Conservation (phyloP, 2,888 invertebrate genomes). For the Scaptodrosophila latifasciaeformis region DNA sequence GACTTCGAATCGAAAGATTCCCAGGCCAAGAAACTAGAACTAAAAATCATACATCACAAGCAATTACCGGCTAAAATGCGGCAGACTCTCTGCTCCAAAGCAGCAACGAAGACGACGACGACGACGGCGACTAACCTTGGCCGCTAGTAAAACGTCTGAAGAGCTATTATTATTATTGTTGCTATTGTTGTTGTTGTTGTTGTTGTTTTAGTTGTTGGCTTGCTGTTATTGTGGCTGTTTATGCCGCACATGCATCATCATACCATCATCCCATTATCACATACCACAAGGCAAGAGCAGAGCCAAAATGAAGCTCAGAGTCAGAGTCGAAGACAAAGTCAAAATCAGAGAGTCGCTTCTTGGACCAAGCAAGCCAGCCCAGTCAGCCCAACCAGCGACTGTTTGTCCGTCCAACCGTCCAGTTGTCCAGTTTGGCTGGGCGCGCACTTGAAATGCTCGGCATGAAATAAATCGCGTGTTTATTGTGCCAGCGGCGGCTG, state of each 20-base stretch:
- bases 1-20: slow-evolving; percentile 54
- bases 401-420: not conserved
- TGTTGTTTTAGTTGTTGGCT: slow-evolving; percentile 36
- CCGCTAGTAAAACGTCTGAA: slow-evolving; percentile 40
- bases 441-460: slow-evolving; percentile 61
- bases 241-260: slow-evolving; percentile 70
- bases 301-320: slow-evolving; percentile 5
- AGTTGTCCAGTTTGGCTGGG: slow-evolving; percentile 52
- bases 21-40: slow-evolving; percentile 61
- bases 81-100: slow-evolving; percentile 32
- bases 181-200: slow-evolving; percentile 31
- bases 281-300: slow-evolving; percentile 52
- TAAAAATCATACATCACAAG: slow-evolving; percentile 68
- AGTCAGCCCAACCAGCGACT: not conserved
- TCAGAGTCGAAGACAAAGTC: too few relatives aligned
- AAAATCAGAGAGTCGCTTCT: slow-evolving; percentile 18
- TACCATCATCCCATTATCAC: slow-evolving; percentile 71
- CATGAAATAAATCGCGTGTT: slow-evolving; percentile 70
- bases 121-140: slow-evolving; percentile 59
- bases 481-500: slow-evolving; percentile 60
- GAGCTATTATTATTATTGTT: slow-evolving; percentile 59
- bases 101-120: slow-evolving; percentile 26
- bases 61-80: slow-evolving; percentile 67
- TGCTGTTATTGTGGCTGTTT: slow-evolving; percentile 53
- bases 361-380: not conserved